These are phyloP conservation scores for Gymnodraco acuticeps DNA, from an alignment of 2,797 vertebrate species.

Conservation along the genomic window DNA sequence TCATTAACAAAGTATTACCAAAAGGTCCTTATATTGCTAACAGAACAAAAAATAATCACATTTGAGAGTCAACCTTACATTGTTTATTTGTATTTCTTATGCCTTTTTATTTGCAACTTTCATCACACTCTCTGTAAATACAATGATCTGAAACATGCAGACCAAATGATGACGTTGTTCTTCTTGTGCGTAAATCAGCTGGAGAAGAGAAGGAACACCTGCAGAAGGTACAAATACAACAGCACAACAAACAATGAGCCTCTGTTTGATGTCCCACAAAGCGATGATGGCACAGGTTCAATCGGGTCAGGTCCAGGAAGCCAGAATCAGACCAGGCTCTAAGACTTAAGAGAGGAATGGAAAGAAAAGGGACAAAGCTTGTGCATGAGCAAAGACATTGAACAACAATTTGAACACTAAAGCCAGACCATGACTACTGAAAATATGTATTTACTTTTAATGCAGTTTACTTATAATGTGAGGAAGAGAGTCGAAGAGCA, in stretches of 20 bases:
- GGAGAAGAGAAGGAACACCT: constrained; percentile 41
- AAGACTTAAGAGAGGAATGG: not conserved
- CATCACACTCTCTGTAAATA: too few relatives aligned
- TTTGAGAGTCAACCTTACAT: too few relatives aligned
- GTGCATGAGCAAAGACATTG: not conserved
- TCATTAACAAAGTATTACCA: too few relatives aligned
- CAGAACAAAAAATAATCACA: too few relatives aligned
- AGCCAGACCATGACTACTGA: not conserved
- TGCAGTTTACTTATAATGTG: not conserved
- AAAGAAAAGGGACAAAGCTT: not conserved
- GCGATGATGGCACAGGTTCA: constrained; percentile 18
- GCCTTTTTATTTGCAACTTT: too few relatives aligned
- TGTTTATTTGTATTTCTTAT: too few relatives aligned
- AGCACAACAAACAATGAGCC: constrained; percentile 44
- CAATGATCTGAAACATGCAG: not conserved
- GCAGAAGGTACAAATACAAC: constrained; percentile 41
- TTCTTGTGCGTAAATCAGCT: not conserved
- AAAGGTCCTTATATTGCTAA: too few relatives aligned
- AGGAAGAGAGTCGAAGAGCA: too few relatives aligned
- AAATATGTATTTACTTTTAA: not conserved
- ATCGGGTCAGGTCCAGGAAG: not conserved
- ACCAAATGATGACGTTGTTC: not conserved
- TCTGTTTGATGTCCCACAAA: constrained; percentile 60
- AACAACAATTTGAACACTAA: not conserved
- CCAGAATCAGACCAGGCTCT: not conserved